phyloP scores from a whole-genome alignment of 1,140 invertebrate genomes.

The Helicoverpa zea region DNA sequence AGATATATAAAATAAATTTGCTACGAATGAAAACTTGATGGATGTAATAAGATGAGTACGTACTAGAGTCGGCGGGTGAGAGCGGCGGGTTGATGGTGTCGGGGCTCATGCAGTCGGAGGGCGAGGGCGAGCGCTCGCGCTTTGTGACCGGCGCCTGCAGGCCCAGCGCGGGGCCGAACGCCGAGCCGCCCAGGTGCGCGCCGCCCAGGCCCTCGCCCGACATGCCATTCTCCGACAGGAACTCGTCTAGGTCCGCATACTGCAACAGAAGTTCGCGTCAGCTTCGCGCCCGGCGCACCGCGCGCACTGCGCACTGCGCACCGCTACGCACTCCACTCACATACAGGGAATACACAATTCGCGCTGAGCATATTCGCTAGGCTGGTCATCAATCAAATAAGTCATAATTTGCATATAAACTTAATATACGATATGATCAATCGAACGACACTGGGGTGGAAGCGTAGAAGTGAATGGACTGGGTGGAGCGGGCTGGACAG shows the following conservation, averaged over 20 bases:
- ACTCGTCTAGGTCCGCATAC: conserved; percentile 98
- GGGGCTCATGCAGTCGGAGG: conserved; percentile 94
- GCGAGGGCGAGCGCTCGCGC: conserved; percentile 93
- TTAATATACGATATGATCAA: conserved; percentile 7
- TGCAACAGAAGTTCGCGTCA: conserved; percentile 86
- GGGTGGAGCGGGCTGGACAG: conserved; percentile 1
- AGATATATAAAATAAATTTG: too few relatives aligned
- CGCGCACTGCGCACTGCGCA: conserved; percentile 12
- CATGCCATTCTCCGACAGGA: conserved; percentile 97
- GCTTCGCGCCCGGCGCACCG: conserved; percentile 31
- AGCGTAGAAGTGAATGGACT: neutral
- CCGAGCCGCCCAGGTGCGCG: conserved; percentile 87
- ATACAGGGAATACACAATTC: conserved; percentile 32
- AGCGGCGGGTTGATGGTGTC: conserved; percentile 93
- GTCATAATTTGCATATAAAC: conserved; percentile 1
- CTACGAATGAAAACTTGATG: neutral
- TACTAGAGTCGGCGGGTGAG: conserved; percentile 95
- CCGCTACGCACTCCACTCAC: conserved; percentile 25
- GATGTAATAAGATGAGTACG: conserved; percentile 77
- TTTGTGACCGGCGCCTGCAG: conserved; percentile 89
- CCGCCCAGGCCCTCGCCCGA: conserved; percentile 91
- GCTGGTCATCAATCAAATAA: conserved; percentile 31
- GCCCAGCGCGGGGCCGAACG: conserved; percentile 87
- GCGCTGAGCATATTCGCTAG: conserved; percentile 49
- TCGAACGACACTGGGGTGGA: conserved; percentile 13